Evolutionary conservation across 2,113 vertebrate species (phyloP), one percentile per base, ranked within the genome.

Genomic region (Microcebus tavaratra): DNA sequence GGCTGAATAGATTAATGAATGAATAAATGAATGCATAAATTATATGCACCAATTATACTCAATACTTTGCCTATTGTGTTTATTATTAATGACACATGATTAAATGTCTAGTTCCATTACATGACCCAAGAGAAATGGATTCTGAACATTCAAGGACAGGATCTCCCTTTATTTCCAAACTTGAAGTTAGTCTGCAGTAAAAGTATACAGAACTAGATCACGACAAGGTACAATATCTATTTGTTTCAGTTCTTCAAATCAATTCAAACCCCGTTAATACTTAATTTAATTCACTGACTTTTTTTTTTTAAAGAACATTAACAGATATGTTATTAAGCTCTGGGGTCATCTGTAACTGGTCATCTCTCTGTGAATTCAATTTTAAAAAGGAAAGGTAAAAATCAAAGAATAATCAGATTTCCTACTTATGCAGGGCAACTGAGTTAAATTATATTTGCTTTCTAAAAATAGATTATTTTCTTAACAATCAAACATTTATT

Each of bases 331-430:
- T 98, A 97, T 98, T 97, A 98, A 96, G 85, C 96, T 95, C 57
- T 94, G 61, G 97, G 95, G 87, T 91, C 97, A 92, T 97, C 55
- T 55, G 82, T 97, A 97, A 97, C 94, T 98, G 90, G 97, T 98
- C 95, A 94, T 98, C 98, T 97, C 88, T 97, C 68, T 7, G 96
- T 96, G 98, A 98, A 98, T 98, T 97, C 97, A 98, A 98, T 98
- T 98, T 97, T 97, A 96, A 96, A 98, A 97, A 98, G 98, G 98
- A 98, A 98, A 98, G 97, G 97, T 98, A 98, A 97, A 96, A 96
- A 97, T 96, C 94, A 97, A 98, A 97, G 92, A 96, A 97, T 98
- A 98, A 98, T 98, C 96, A 90, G 95, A 98, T 98, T 98, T 98
- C 98, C 98, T 96, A 97, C 92, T 98, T 97, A 93, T 90, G 84